A percentile compares a stretch with the other conserved stretches of the same genome.
These are phyloP conservation scores for Archivesica marissinica DNA, from an alignment of 1,140 invertebrate species.

Conservation along the genomic window DNA sequence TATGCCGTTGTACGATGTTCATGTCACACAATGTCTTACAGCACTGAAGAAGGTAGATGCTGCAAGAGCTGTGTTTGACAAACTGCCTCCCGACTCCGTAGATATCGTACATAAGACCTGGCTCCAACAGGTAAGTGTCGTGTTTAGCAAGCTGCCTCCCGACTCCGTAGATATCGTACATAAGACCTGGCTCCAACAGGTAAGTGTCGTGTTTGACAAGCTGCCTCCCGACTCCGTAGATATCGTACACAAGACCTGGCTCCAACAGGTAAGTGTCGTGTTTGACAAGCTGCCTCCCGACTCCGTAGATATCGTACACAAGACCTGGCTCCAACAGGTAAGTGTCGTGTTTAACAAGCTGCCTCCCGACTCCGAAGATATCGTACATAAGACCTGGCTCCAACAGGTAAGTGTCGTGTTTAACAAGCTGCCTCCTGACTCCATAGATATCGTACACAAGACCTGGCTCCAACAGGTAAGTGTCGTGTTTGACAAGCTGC, in stretches of 20 bases:
- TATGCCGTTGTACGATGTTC: too few relatives aligned
- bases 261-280: constrained; percentile 87
- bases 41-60: constrained; percentile 86
- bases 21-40: too few relatives aligned
- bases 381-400: constrained; percentile 86
- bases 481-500: constrained; percentile 88
- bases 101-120: constrained; percentile 86
- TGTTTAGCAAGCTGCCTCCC: constrained; percentile 87
- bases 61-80: constrained; percentile 88
- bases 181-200: constrained; percentile 85
- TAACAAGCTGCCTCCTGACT: constrained; percentile 87
- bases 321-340: constrained; percentile 86
- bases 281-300: constrained; percentile 88
- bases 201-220: constrained; percentile 89
- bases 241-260: constrained; percentile 86
- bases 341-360: constrained; percentile 89
- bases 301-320: constrained; percentile 87
- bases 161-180: constrained; percentile 88
- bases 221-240: constrained; percentile 87
- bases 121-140: constrained; percentile 86
- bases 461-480: constrained; percentile 87
- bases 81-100: constrained; percentile 87
- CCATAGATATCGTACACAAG: constrained; percentile 87
- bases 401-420: constrained; percentile 88
- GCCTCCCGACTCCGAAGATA: constrained; percentile 87